Evolutionary conservation across 2,113 vertebrate genomes (phyloP).

Genomic region (Lagopus leucura): DNA sequence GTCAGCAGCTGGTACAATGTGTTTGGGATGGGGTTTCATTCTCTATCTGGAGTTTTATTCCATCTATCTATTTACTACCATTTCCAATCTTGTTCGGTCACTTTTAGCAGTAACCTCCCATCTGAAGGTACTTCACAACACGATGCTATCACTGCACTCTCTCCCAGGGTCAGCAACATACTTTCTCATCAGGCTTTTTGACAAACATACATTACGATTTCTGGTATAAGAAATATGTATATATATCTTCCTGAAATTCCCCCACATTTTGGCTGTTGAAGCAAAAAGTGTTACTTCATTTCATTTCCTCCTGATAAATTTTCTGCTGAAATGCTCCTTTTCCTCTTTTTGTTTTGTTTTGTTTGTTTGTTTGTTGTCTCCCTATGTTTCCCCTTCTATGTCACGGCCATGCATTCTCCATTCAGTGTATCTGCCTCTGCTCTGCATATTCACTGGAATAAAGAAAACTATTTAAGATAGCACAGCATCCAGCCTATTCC

Average conservation of each 20-base stretch:
- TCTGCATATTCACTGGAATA: background rate
- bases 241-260: background rate
- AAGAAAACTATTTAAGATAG: background rate
- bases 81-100: background rate
- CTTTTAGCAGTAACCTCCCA: conserved; percentile 8
- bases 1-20: background rate
- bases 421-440: background rate
- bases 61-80: background rate
- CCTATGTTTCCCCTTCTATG: background rate
- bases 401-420: background rate
- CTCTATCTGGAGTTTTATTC: background rate
- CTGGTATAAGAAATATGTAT: background rate
- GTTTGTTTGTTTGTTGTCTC: background rate
- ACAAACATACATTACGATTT: background rate
- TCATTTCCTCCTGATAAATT: background rate
- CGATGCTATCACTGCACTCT: background rate
- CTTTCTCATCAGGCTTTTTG: background rate
- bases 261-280: background rate
- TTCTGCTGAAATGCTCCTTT: background rate
- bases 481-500: background rate
- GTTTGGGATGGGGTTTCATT: background rate
- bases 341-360: background rate
- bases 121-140: background rate
- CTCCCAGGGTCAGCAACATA: background rate
- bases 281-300: background rate